These are phyloP conservation scores for Prinia subflava DNA, from an alignment of 2,113 vertebrate genomes.

Conservation along the genomic window DNA sequence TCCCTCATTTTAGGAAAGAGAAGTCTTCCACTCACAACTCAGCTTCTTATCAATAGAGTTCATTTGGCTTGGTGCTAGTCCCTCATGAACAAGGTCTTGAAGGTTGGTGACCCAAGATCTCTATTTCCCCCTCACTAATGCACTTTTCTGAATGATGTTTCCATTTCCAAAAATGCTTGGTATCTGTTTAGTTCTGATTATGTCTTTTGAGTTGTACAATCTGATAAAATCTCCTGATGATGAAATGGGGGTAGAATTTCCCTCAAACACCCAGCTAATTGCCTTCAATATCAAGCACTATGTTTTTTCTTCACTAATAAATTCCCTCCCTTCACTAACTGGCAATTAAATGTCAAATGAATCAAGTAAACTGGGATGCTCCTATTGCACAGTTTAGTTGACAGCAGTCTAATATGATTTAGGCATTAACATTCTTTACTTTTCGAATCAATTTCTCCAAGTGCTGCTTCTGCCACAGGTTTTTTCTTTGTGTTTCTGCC, in stretches of 20 bases:
- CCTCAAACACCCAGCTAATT: not conserved
- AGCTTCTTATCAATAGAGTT: rapidly evolving
- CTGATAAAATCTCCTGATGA: not conserved
- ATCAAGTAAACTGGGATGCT: not conserved
- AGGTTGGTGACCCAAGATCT: not conserved
- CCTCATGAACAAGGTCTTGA: not conserved
- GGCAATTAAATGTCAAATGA: not conserved
- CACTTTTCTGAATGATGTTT: not conserved
- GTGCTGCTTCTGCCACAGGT: not conserved
- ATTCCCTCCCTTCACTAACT: not conserved
- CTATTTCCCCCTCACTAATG: not conserved
- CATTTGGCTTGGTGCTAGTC: not conserved
- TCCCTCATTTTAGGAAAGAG: not conserved
- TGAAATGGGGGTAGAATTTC: not conserved
- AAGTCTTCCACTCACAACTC: not conserved
- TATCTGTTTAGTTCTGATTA: not conserved
- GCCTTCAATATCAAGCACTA: not conserved
- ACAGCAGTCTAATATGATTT: not conserved
- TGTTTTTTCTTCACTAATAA: not conserved
- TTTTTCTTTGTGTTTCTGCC: not conserved
- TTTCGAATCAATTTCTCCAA: not conserved
- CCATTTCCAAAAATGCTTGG: not conserved
- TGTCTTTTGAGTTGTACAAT: not conserved
- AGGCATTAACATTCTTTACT: not conserved
- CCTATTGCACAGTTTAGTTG: not conserved